These are phyloP conservation scores for Rhea pennata DNA, from an alignment of 2,113 vertebrate genomes.

Conservation along the genomic window DNA sequence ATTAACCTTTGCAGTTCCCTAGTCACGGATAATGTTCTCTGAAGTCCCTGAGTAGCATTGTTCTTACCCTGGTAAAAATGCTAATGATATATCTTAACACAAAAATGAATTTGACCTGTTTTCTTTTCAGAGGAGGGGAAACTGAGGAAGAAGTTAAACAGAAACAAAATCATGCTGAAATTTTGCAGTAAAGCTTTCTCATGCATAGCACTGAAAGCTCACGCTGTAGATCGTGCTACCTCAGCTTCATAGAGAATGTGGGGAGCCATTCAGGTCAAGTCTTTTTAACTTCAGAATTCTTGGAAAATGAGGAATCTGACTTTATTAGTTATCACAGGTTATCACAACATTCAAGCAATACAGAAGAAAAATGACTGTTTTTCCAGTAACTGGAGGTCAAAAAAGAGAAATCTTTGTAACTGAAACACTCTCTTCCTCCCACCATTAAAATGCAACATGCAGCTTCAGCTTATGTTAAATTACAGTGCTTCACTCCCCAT, in stretches of 20 bases:
- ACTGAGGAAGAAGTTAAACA: not conserved
- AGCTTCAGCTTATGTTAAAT: not conserved
- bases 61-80: not conserved
- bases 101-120: not conserved
- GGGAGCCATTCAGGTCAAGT: not conserved
- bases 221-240: not conserved
- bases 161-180: not conserved
- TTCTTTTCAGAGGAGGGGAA: not conserved
- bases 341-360: not conserved
- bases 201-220: not conserved
- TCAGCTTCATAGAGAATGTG: not conserved
- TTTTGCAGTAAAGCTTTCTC: not conserved
- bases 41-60: not conserved
- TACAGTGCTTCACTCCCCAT: not conserved
- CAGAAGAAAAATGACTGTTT: not conserved
- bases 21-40: not conserved
- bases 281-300: not conserved
- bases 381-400: not conserved
- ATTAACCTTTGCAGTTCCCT: not conserved
- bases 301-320: not conserved
- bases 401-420: not conserved
- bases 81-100: not conserved
- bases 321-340: not conserved
- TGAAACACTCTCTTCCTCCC: not conserved
- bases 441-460: not conserved